These are phyloP conservation scores for Pomatostomus ruficeps DNA, from an alignment of 2,113 vertebrate species.

Conservation along the genomic window DNA sequence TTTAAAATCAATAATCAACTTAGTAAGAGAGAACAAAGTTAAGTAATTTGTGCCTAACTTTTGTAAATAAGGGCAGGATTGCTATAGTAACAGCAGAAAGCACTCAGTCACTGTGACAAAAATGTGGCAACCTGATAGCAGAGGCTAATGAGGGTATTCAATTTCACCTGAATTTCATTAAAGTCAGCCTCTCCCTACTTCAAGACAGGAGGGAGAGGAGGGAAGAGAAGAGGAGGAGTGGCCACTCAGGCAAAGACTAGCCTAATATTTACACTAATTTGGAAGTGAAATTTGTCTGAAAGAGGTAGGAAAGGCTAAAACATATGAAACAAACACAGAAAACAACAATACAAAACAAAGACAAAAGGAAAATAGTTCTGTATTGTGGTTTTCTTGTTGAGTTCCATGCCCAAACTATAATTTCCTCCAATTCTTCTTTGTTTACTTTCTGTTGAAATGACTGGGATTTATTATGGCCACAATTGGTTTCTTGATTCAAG, in stretches of 20 bases:
- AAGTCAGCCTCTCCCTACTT: not conserved
- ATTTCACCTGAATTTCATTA: not conserved
- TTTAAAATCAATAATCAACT: not conserved
- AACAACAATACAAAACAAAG: not conserved
- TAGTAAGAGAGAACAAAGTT: not conserved
- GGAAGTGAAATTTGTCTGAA: not conserved
- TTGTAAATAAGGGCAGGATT: not conserved
- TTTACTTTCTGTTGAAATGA: not conserved
- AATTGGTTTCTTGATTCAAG: not conserved
- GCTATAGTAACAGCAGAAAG: not conserved
- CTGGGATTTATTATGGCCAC: not conserved
- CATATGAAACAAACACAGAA: not conserved
- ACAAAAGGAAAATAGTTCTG: not conserved
- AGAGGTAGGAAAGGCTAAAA: not conserved
- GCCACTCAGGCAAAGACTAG: not conserved
- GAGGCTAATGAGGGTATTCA: not conserved
- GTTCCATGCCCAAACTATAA: not conserved
- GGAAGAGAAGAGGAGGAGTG: not conserved
- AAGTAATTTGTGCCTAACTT: not conserved
- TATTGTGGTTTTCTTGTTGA: not conserved
- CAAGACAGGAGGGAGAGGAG: not conserved
- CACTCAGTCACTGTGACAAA: slow-evolving; percentile 8
- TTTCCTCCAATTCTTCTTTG: not conserved
- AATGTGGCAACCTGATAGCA: not conserved
- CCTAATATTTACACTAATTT: not conserved